Conservation (phyloP, 2,113 vertebrate genomes). For the Setophaga petechia region DNA sequence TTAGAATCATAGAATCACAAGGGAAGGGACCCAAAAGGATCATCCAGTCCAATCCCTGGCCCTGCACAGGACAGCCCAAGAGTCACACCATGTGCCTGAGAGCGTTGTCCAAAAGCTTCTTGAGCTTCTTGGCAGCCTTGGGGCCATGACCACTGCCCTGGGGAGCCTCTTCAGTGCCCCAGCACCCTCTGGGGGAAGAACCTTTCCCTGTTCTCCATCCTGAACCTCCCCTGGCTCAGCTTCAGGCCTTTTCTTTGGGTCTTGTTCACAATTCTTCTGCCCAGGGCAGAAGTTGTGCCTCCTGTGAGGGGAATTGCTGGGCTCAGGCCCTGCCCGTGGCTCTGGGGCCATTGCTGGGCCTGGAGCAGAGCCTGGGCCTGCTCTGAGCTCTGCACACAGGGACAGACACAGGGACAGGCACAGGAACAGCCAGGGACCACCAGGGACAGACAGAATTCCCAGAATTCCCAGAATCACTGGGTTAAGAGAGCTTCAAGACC, state of each 20-base stretch:
- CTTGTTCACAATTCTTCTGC: neutral
- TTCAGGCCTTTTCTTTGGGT: fast-evolving
- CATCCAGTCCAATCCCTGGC: neutral
- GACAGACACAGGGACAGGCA: too few species aligned
- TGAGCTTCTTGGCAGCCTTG: neutral
- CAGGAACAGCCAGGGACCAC: too few species aligned
- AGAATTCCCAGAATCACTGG: too few species aligned
- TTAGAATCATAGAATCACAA: neutral
- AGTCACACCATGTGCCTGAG: neutral
- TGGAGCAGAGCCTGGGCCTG: too few species aligned
- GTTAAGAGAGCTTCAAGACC: too few species aligned
- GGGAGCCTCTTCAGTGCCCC: neutral
- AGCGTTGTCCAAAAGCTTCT: fast-evolving
- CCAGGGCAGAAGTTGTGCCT: neutral
- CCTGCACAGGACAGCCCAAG: neutral
- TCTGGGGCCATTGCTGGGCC: neutral
- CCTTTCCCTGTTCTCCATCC: neutral
- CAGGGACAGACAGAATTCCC: too few species aligned
- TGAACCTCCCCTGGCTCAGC: neutral
- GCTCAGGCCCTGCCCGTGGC: neutral
- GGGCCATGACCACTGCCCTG: neutral
- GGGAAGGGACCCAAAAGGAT: neutral
- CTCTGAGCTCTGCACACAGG: too few species aligned
- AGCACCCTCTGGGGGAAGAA: neutral
- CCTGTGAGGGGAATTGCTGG: neutral